Evolutionary conservation across 1,140 invertebrate genomes (phyloP).

Genomic region (Tetramorium simillimum): DNA sequence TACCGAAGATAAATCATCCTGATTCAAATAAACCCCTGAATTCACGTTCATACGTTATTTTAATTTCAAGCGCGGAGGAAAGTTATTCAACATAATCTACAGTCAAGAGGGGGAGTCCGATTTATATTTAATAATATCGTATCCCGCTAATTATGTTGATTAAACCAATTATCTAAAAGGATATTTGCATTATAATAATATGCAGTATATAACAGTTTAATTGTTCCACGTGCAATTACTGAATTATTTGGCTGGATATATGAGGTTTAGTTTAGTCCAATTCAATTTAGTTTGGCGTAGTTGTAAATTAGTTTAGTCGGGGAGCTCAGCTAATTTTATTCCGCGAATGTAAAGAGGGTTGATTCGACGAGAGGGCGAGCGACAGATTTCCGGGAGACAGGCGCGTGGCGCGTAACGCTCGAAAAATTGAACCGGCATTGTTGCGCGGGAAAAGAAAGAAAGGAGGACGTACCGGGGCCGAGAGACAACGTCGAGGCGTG

Average conservation of each 20-base stretch:
- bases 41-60: not conserved
- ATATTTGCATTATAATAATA: not conserved
- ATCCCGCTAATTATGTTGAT: not conserved
- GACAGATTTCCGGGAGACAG: not conserved
- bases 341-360: not conserved
- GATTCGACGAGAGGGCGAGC: not conserved
- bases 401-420: not conserved
- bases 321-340: not conserved
- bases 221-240: conserved; percentile 2
- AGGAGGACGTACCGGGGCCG: conserved; percentile 84
- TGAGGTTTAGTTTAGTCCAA: not conserved
- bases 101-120: not conserved
- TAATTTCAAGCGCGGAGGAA: not conserved
- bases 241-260: conserved; percentile 17
- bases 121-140: not conserved
- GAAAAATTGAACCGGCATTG: conserved; percentile 36
- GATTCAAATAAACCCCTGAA: not conserved
- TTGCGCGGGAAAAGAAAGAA: not conserved
- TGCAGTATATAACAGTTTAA: not conserved
- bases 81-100: not conserved
- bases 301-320: conserved; percentile 20
- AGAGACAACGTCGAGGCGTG: conserved; percentile 88
- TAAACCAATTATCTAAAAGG: not conserved
- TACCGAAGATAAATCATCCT: conserved; percentile 7
- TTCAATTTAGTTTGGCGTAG: not conserved